Conservation (phyloP, 2,113 vertebrate genomes). For the Mus spicilegus region DNA sequence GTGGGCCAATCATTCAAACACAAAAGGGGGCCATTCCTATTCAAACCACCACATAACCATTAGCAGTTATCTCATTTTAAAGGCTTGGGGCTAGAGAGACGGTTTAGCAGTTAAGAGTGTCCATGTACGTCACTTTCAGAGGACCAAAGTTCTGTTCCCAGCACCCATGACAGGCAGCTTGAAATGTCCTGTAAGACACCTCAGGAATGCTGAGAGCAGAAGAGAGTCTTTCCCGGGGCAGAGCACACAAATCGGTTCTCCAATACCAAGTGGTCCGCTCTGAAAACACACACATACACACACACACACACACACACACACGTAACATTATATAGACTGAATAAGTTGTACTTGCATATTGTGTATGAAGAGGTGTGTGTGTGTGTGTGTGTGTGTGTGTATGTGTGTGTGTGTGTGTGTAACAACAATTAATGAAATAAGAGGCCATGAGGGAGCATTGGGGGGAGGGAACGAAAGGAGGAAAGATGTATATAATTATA, state of each 20-base stretch:
- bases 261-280: not conserved
- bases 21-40: not conserved
- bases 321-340: not conserved
- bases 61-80: not conserved
- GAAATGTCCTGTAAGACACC: not conserved
- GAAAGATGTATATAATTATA: not conserved
- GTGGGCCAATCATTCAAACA: not conserved
- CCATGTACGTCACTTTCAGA: not conserved
- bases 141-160: not conserved
- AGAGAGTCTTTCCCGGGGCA: not conserved
- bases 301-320: too few relatives aligned
- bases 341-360: too few relatives aligned
- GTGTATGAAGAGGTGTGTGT: not conserved
- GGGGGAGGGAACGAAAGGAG: not conserved
- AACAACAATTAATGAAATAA: not conserved
- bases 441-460: not conserved
- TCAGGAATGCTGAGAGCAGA: not conserved
- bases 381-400: not conserved
- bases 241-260: not conserved
- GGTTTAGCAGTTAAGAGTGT: not conserved
- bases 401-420: not conserved
- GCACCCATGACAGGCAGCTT: not conserved
- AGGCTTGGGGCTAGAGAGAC: not conserved
- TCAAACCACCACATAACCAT: not conserved
- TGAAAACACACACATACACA: not conserved